Percentiles rank a stretch among this genome's conserved stretches.
phyloP scores from a whole-genome alignment of 2,797 vertebrate species.

The Setipinna tenuifilis region DNA sequence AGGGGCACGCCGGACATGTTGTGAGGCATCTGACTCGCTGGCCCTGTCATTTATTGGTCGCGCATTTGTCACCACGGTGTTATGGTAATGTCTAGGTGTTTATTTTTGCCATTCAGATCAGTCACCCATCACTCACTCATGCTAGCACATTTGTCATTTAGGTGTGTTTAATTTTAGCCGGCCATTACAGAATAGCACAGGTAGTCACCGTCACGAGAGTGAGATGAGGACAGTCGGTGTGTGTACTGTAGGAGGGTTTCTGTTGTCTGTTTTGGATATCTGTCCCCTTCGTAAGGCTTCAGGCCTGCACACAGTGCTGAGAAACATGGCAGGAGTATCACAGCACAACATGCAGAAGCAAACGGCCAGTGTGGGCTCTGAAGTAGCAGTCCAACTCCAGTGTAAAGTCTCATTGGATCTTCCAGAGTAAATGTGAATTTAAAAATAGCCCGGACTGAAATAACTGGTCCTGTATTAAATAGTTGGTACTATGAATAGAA shows the following conservation, averaged over 20 bases:
- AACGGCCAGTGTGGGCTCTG: not conserved
- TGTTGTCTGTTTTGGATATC: no score
- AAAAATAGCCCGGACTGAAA: constrained; percentile 28
- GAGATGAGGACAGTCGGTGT: not conserved
- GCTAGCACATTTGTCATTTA: not conserved
- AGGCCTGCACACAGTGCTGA: not conserved
- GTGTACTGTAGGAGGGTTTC: not conserved
- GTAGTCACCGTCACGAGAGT: not conserved
- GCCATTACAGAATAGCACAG: not conserved
- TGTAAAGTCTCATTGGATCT: constrained; percentile 32
- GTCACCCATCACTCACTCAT: not conserved
- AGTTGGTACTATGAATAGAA: constrained; percentile 39
- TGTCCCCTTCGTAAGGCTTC: no score
- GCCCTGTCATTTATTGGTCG: not conserved
- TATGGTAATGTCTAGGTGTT: not conserved
- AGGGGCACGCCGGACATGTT: not conserved
- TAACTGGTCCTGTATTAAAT: constrained; percentile 22
- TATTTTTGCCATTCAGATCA: not conserved
- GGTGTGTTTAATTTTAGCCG: not conserved
- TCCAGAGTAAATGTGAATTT: constrained; percentile 25
- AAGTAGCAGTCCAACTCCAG: not conserved
- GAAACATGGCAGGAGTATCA: not conserved
- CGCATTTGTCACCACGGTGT: not conserved
- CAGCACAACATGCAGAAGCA: not conserved
- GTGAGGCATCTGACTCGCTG: not conserved